A percentile compares a stretch with the other conserved stretches of the same genome.
phyloP scores from a whole-genome alignment of 2,888 invertebrate genomes.

The Machimus atricapillus region DNA sequence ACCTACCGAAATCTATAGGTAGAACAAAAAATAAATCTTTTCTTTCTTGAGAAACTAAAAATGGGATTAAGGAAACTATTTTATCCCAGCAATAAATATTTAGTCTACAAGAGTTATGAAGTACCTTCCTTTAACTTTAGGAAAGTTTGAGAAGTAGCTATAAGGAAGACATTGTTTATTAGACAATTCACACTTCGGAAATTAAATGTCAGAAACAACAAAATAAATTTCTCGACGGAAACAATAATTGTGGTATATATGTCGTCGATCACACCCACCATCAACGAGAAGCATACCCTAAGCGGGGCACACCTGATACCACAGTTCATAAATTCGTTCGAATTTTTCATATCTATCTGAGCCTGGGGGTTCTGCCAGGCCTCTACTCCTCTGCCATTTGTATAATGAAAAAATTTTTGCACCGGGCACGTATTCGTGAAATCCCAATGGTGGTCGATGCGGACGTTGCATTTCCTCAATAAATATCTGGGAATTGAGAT shows the following conservation, averaged over 20 bases:
- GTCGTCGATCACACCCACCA: background rate
- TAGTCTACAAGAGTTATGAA: background rate
- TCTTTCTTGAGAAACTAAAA: background rate
- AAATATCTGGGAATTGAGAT: background rate
- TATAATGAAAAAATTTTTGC: background rate
- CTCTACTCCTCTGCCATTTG: background rate
- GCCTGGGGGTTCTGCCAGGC: background rate
- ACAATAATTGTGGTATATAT: too few species aligned
- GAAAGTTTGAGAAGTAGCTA: too few species aligned
- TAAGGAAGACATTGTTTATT: too few species aligned
- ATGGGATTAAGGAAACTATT: background rate
- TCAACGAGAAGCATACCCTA: background rate
- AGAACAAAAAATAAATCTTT: too few species aligned
- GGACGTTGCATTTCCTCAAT: background rate
- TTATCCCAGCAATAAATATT: background rate
- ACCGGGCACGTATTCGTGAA: background rate
- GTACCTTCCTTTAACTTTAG: too few species aligned
- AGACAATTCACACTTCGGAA: background rate
- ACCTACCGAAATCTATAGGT: background rate
- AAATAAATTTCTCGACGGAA: too few species aligned
- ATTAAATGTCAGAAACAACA: background rate
- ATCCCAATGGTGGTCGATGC: background rate
- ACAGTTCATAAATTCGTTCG: background rate
- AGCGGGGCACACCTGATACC: background rate
- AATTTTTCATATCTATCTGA: background rate